Evolutionary conservation across 2,888 invertebrate species (phyloP).

Genomic region (Elegia similella): DNA sequence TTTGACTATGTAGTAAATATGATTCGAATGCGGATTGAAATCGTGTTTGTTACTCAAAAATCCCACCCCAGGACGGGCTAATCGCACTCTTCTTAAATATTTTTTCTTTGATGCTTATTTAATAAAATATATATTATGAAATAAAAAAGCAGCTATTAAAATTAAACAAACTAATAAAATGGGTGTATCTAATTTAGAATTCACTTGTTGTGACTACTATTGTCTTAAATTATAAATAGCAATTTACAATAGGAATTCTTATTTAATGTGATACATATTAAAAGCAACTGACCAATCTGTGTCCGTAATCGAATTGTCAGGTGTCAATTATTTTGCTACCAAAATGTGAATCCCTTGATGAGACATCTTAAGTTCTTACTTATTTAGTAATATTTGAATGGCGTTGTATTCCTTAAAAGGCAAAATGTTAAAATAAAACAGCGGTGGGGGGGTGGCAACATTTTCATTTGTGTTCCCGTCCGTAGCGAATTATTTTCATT

Average conservation of each 20-base stretch:
- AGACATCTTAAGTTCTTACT: neutral
- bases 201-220: slow-evolving; percentile 46
- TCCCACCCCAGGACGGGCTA: no score
- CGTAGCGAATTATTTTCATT: slow-evolving; percentile 65
- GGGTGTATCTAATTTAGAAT: neutral
- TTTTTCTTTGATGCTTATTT: no score
- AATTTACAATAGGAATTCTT: slow-evolving; percentile 36
- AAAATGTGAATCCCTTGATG: neutral
- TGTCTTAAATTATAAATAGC: slow-evolving; percentile 38
- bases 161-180: neutral
- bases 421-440: neutral
- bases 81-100: no score
- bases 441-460: slow-evolving; percentile 39
- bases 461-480: slow-evolving; percentile 75
- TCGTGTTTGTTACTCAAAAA: no score
- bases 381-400: neutral
- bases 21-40: no score
- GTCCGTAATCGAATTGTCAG: slow-evolving; percentile 11
- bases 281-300: neutral
- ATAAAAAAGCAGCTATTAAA: no score
- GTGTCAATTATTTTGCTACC: slow-evolving; percentile 21
- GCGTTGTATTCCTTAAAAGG: neutral
- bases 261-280: neutral
- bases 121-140: no score
- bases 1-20: no score